Evolutionary conservation across 2,113 vertebrate species (phyloP), one percentile per base, ranked within the genome.

Genomic region (Coreoperca whiteheadi): DNA sequence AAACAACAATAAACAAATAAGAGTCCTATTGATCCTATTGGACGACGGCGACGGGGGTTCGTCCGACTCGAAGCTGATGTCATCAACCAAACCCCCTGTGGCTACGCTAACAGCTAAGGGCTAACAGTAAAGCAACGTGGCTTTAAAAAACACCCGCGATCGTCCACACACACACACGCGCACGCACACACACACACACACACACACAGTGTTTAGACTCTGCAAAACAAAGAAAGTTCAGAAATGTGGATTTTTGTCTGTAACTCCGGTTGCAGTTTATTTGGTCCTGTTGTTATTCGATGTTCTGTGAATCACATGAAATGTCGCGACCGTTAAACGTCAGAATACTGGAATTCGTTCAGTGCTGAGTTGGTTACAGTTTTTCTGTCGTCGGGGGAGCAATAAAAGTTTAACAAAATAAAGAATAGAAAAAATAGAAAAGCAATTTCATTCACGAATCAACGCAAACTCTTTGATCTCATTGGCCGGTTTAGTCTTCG

Each of bases 1-100:
- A 85, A 84, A 81, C 34, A 76, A 75, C 25, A 50, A 64, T 48
- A 66, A 43, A 91, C 63, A 87, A 74, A 86, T 15, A 50, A 77
- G 6, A 79, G 53, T 69, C 23, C 51, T 66, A 53, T 14, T 18
- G 21, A 70, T 86, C 81, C 37, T 67, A 89, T 79, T 85, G 83
- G 77, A 85, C 63, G 21, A 85, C 11, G 3, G 60, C 9, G 14
- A 37, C 18, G 1, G 43, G 74, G 83, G 86, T 70, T 86, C 84
- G 20, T 93, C 92, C 86, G 84, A 92, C 88, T 60, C 11, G 1
- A 1, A 4, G 50, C 6, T 74, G 78, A 86, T 10, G 86, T 90
- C 91, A 90, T 91, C 92, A 93, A 79, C 34, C 85, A 64, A 87
- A 88, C 84, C 54, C 4, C 48, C 14, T 8, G 59, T 3, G 37